Evolutionary conservation across 2,888 invertebrate genomes (phyloP).

Genomic region (Callyntrura guangdongensis): DNA sequence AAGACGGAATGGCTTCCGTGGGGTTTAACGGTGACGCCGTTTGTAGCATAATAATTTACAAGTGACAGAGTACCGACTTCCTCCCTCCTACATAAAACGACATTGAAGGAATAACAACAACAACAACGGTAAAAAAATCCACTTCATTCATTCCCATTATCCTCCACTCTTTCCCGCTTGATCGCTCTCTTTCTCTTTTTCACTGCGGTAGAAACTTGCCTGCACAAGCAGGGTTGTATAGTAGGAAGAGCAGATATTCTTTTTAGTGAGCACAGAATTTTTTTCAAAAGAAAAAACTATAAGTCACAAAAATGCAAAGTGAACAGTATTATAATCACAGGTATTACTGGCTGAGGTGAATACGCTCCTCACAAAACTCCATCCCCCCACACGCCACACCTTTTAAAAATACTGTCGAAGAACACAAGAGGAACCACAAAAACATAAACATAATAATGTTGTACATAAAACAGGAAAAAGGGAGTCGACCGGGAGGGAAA

Average conservation of each 20-base stretch:
- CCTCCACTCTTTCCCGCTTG: too few relatives aligned
- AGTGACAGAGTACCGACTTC: background rate
- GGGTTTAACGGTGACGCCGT: background rate
- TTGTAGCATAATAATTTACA: background rate
- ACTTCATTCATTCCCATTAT: background rate
- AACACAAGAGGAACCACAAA: slow-evolving; percentile 40
- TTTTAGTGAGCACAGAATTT: background rate
- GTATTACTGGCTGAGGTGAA: slow-evolving; percentile 55
- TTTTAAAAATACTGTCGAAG: slow-evolving; percentile 45
- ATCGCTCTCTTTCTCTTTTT: background rate
- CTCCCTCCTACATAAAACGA: background rate
- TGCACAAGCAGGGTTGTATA: slow-evolving; percentile 58
- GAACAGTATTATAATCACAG: slow-evolving; percentile 73
- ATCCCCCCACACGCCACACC: background rate
- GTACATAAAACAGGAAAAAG: slow-evolving; percentile 65
- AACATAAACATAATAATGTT: slow-evolving; percentile 69
- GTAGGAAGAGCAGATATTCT: background rate
- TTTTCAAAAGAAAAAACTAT: slow-evolving; percentile 43
- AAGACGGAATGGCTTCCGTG: background rate
- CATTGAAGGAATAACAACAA: slow-evolving; percentile 33
- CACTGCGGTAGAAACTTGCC: slow-evolving; percentile 1
- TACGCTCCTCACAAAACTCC: slow-evolving; percentile 36
- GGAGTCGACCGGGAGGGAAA: slow-evolving; percentile 35
- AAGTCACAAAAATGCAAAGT: slow-evolving; percentile 66
- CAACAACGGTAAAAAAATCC: slow-evolving; percentile 8